Percentiles rank a stretch among this genome's conserved stretches.
Evolutionary conservation across 2,797 vertebrate species (phyloP).

Genomic region (Uromys caudimaculatus): DNA sequence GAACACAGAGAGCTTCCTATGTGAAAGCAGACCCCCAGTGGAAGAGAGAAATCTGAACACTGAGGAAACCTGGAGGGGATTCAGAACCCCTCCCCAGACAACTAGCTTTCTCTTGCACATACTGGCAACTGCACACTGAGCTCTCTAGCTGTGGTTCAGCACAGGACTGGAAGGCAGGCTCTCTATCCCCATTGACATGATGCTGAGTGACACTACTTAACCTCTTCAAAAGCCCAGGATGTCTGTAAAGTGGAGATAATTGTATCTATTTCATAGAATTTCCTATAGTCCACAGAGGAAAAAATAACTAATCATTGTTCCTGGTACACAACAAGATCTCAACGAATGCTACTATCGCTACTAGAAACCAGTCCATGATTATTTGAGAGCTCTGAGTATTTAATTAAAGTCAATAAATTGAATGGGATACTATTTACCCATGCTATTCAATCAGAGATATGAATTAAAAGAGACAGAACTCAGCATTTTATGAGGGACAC

Average conservation of each 20-base stretch:
- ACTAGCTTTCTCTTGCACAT: neutral
- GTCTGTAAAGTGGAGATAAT: neutral
- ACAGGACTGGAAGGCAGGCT: neutral
- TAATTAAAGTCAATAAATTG: neutral
- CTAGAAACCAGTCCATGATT: neutral
- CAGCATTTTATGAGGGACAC: neutral
- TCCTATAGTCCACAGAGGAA: neutral
- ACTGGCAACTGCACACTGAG: neutral
- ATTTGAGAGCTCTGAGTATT: neutral
- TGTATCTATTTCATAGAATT: neutral
- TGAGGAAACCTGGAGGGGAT: too few relatives aligned
- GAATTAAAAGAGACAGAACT: neutral
- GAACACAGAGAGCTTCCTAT: slow-evolving; percentile 92
- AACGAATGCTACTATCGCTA: neutral
- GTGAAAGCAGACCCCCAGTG: slow-evolving; percentile 30
- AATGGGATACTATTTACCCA: neutral
- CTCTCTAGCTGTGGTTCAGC: neutral
- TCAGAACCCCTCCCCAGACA: neutral
- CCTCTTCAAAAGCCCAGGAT: neutral
- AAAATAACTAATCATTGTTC: neutral
- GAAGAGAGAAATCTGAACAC: neutral
- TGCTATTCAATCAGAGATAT: neutral
- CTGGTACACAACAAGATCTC: neutral
- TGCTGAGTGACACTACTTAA: neutral
- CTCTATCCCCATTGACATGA: neutral